Evolutionary conservation across 2,888 invertebrate species (phyloP), one percentile per base, ranked within the genome.

Genomic region (Busseola fusca): DNA sequence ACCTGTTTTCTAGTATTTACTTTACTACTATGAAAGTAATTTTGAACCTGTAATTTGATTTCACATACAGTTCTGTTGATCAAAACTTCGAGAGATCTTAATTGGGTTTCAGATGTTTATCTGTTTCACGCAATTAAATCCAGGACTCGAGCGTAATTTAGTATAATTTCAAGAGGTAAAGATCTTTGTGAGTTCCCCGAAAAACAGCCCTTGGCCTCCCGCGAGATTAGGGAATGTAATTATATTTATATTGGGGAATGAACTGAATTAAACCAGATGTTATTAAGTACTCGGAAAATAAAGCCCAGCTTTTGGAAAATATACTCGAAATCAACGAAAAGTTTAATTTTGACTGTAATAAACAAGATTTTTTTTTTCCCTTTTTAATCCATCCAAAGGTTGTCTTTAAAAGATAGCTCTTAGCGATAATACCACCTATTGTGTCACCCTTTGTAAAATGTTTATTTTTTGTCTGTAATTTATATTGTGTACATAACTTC

Each of bases 61-160:
- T 67, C 5, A 45, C 68, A 54, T 65, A 72, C 78, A 64, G 63
- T 64, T 78, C 50, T 69, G 66, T 64, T 76, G 71, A 60, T 65
- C 12, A 45, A 70, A 71, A 67, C 62, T 67, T 64, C 52, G 34
- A 6, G 21, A 60, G 18, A 67, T 78, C 67, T 67, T 72, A 78
- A 82, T 78, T 82, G 42, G 30, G 60, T 64, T 72, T 68, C n/a
- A 45, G 69, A 70, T 68, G 58, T 82, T 82, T 78, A 73, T 67
- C 63, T 81, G 65, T 62, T 63, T 66, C 79, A 27, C 18, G 69
- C 78, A 82, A 82, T 80, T 80, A 67, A 78, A 82, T 69, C 63
- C 65, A 59, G 54, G 14, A 30, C 27, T 77, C 30, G 27, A 64
- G 21, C 58, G 27, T 78, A 76, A 81, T 81, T 77, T 69, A 37